Evolutionary conservation across 2,113 vertebrate species (phyloP).

Genomic region (Heptranchias perlo): DNA sequence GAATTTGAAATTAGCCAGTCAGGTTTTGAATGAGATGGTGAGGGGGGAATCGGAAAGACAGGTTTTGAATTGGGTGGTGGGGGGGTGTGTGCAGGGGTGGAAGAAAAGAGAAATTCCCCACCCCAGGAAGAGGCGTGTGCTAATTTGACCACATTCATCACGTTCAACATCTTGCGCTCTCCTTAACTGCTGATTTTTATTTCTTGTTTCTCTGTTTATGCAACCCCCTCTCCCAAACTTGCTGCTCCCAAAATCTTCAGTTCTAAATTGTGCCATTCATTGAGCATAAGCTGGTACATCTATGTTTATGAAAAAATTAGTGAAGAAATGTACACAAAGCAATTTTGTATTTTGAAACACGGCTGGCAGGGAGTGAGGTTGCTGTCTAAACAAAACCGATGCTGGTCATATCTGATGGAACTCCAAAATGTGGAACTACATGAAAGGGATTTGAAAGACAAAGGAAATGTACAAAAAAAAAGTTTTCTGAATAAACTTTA

Average conservation of each 20-base stretch:
- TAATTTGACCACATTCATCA: not conserved
- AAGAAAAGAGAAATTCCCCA: not conserved
- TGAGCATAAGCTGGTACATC: not conserved
- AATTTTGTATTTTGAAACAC: constrained; percentile 32
- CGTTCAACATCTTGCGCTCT: not conserved
- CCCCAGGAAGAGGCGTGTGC: not conserved
- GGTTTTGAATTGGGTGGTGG: too few relatives aligned
- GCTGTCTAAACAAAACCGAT: constrained; percentile 34
- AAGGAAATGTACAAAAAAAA: not conserved
- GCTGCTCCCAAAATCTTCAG: not conserved
- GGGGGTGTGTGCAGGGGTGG: not conserved
- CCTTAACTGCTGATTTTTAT: not conserved
- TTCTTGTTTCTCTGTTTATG: not conserved
- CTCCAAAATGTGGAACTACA: not conserved
- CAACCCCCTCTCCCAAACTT: not conserved
- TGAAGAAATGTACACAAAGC: constrained; percentile 2
- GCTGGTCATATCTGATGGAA: constrained; percentile 8
- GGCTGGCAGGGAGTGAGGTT: not conserved
- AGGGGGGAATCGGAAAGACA: not conserved
- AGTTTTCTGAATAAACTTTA: not conserved
- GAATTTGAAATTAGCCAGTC: not conserved
- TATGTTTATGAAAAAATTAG: not conserved
- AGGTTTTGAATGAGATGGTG: not conserved
- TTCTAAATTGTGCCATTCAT: not conserved
- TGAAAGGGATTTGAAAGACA: not conserved